Conservation (phyloP, 2,113 vertebrate species). For the Rhabdomys dilectus region DNA sequence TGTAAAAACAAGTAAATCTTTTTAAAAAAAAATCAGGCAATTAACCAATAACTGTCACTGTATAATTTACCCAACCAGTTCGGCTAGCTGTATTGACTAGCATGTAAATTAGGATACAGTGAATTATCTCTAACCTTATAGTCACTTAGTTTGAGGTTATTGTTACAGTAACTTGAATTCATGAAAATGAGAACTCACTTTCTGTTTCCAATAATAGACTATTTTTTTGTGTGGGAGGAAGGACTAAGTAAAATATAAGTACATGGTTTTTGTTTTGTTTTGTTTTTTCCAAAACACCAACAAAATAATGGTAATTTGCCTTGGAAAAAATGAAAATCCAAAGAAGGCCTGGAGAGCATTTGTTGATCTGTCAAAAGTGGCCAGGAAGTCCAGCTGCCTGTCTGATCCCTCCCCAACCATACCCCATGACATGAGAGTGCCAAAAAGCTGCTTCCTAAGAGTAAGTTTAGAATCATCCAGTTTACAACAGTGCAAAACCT, state of each 20-base stretch:
- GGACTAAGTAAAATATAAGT: background rate
- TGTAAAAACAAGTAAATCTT: background rate
- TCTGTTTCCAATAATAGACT: slow-evolving; percentile 1
- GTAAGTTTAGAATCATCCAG: background rate
- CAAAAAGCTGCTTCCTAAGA: background rate
- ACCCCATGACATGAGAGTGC: background rate
- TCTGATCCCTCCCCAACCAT: background rate
- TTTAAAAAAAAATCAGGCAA: background rate
- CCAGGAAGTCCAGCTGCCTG: background rate
- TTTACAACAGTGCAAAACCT: background rate
- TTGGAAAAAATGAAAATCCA: background rate
- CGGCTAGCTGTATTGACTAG: background rate
- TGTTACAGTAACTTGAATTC: background rate
- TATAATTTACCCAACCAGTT: background rate
- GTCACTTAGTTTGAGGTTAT: slow-evolving; percentile 5
- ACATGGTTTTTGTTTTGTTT: background rate
- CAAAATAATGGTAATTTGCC: background rate
- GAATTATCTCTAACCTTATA: background rate
- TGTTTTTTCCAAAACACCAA: background rate
- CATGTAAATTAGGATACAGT: background rate
- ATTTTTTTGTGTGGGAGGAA: too few species aligned
- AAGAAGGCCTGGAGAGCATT: background rate
- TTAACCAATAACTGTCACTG: background rate
- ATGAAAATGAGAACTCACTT: background rate
- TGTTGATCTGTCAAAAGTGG: background rate